A percentile compares a stretch with the other conserved stretches of the same genome.
Conservation (phyloP, 2,888 invertebrate species). For the Acanthococcus lagerstroemiae region DNA sequence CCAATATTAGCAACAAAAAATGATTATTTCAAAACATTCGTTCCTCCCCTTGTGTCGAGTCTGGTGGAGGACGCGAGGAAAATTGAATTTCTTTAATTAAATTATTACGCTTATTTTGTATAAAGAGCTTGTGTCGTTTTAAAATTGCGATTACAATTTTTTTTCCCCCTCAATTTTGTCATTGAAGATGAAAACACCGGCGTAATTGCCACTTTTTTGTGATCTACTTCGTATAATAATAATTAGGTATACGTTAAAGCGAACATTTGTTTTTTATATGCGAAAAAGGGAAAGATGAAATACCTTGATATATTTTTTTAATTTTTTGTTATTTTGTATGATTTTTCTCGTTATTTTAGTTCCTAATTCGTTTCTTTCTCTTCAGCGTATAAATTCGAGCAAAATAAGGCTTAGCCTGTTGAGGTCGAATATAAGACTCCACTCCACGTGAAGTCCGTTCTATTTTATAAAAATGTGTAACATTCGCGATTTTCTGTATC, state of each 20-base stretch:
- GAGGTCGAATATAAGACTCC: no score
- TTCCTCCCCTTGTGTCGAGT: background rate
- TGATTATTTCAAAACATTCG: background rate
- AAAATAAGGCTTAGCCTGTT: background rate
- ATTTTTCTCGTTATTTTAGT: conserved; percentile 11
- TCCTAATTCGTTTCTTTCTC: background rate
- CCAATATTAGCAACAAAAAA: no score
- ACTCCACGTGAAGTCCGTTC: no score
- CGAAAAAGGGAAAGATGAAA: no score
- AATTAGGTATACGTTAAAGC: background rate
- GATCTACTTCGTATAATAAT: background rate
- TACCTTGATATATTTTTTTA: background rate
- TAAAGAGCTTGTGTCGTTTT: conserved; percentile 26
- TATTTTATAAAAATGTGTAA: no score
- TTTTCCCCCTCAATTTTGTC: background rate
- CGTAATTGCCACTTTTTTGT: background rate
- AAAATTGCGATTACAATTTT: background rate
- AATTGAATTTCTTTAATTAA: conserved; percentile 12
- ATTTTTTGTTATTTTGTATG: background rate
- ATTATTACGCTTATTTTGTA: conserved; percentile 26
- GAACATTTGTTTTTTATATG: background rate
- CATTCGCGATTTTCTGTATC: no score
- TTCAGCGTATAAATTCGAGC: background rate
- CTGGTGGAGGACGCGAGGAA: conserved; percentile 1
- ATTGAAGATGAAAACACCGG: background rate